These are phyloP conservation scores for Scophthalmus maximus DNA, from an alignment of 2,113 vertebrate genomes.

Conservation along the genomic window DNA sequence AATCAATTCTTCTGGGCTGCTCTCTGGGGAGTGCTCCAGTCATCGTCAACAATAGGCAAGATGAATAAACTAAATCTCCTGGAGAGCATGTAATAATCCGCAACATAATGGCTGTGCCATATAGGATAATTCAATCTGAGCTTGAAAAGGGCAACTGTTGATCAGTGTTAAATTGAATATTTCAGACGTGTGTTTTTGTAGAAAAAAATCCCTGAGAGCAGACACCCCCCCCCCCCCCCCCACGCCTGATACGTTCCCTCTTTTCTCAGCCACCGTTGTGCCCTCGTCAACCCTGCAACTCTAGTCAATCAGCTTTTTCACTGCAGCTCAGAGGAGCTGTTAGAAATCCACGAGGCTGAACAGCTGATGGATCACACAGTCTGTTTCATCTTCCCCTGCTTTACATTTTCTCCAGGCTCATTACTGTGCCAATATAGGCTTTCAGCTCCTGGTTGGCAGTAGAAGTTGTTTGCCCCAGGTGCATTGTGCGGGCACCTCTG, in stretches of 20 bases:
- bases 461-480: constrained; percentile 74
- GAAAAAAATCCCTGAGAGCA: constrained; percentile 46
- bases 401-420: constrained; percentile 81
- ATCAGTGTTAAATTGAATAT: constrained; percentile 77
- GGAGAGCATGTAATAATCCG: constrained; percentile 79
- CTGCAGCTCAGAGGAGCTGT: constrained; percentile 60
- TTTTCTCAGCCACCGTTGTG: constrained; percentile 17
- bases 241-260: constrained; percentile 57
- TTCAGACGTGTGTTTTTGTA: constrained; percentile 56
- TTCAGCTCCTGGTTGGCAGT: constrained; percentile 60
- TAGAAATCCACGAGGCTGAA: constrained; percentile 69
- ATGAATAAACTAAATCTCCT: constrained; percentile 81
- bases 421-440: constrained; percentile 66
- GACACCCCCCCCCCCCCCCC: constrained; percentile 19
- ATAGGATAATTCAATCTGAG: constrained; percentile 77
- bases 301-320: constrained; percentile 58
- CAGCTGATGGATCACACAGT: constrained; percentile 78
- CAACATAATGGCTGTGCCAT: constrained; percentile 68
- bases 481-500: constrained; percentile 65
- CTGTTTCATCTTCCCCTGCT: constrained; percentile 79
- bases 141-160: constrained; percentile 68
- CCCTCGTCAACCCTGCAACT: constrained; percentile 16
- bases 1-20: constrained; percentile 81
- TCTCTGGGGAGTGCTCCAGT: constrained; percentile 76
- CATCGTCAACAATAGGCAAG: constrained; percentile 74